Evolutionary conservation across 1,140 invertebrate species (phyloP).

Genomic region (Heterodera schachtii): DNA sequence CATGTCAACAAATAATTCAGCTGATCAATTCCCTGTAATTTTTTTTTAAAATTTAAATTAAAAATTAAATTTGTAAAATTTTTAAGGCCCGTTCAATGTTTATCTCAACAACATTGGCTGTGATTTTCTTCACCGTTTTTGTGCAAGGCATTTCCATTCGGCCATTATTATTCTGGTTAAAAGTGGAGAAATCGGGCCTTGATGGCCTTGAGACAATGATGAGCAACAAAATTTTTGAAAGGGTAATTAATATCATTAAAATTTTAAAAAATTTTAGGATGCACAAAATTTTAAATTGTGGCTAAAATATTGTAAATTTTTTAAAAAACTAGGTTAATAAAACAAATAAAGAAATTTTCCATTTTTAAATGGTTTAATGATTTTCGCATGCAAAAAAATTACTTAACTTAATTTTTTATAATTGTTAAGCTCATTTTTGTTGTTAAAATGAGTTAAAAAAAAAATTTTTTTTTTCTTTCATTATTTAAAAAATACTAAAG

Average conservation of each 20-base stretch:
- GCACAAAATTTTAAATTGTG: no score
- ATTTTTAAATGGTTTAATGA: no score
- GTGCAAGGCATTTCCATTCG: conserved; percentile 70
- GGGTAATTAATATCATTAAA: neutral
- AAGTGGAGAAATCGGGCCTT: conserved; percentile 66
- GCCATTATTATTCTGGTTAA: conserved; percentile 69
- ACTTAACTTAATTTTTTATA: no score
- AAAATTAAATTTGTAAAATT: no score
- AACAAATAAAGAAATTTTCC: no score
- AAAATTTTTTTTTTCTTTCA: no score
- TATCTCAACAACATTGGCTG: conserved; percentile 69
- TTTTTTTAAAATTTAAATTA: conserved; percentile 38
- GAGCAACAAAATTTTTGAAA: conserved; percentile 48
- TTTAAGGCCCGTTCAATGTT: conserved; percentile 45
- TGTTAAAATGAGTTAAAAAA: no score
- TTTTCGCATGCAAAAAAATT: no score
- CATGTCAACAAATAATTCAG: conserved; percentile 68
- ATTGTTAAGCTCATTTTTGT: no score
- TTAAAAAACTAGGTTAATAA: no score
- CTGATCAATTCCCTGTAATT: conserved; percentile 29
- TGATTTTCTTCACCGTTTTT: conserved; percentile 71
- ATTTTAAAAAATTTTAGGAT: neutral
- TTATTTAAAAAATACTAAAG: no score
- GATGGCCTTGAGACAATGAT: conserved; percentile 52
- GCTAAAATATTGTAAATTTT: no score